These are phyloP conservation scores for Sylvilagus floridanus DNA, from an alignment of 2,797 vertebrate species.

Conservation along the genomic window DNA sequence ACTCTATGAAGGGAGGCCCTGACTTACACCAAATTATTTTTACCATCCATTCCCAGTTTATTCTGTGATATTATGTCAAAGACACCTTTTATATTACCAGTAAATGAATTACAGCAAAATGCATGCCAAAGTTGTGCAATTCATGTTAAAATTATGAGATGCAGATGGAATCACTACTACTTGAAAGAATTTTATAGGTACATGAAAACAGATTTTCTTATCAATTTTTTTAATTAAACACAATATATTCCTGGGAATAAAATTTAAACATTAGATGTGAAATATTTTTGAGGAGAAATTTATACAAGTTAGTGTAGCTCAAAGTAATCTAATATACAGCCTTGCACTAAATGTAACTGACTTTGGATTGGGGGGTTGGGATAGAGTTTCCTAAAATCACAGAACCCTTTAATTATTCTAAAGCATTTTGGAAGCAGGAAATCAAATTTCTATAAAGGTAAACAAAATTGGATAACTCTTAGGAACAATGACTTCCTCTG, in stretches of 20 bases:
- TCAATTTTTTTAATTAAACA: constrained; percentile 55
- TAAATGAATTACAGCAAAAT: constrained; percentile 69
- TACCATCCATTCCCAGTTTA: constrained; percentile 35
- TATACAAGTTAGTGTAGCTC: constrained; percentile 27
- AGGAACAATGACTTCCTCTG: constrained; percentile 44
- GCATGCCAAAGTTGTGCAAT: constrained; percentile 72
- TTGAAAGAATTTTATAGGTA: constrained; percentile 66
- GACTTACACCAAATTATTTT: constrained; percentile 10
- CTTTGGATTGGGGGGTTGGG: neutral
- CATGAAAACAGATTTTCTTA: constrained; percentile 63
- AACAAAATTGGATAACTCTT: constrained; percentile 29
- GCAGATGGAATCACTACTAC: constrained; percentile 54
- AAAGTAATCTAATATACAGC: constrained; percentile 35
- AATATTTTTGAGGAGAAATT: constrained; percentile 43
- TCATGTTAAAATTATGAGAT: constrained; percentile 54
- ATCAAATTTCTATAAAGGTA: neutral
- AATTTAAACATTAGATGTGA: constrained; percentile 45
- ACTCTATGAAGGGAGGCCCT: neutral
- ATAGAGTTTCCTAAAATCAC: constrained; percentile 44
- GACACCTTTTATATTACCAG: constrained; percentile 65
- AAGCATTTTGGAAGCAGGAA: constrained; percentile 62
- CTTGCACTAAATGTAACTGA: constrained; percentile 47
- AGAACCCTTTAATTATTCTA: constrained; percentile 31
- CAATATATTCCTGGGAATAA: constrained; percentile 59
- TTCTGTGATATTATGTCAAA: constrained; percentile 52